These are phyloP conservation scores for Coleophora flavipennella DNA, from an alignment of 2,888 invertebrate species.

Conservation along the genomic window DNA sequence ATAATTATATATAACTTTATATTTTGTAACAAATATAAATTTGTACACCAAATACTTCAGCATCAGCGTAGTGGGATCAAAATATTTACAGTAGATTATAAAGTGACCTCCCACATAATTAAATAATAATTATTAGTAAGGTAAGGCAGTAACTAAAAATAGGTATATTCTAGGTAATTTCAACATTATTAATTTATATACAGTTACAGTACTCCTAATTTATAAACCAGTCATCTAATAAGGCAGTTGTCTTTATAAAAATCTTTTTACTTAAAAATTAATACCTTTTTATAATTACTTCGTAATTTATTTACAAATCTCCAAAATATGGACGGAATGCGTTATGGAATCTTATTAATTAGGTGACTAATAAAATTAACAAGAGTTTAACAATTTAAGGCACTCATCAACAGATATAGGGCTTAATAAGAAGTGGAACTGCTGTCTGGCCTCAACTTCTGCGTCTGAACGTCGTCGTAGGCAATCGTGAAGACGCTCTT, in stretches of 20 bases:
- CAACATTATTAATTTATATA: constrained; percentile 25
- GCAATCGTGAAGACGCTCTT: constrained; percentile 95
- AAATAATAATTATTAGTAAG: too few relatives aligned
- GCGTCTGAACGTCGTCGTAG: constrained; percentile 91
- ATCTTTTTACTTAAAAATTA: constrained; percentile 7
- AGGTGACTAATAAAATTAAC: constrained; percentile 12
- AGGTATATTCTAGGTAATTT: constrained; percentile 21
- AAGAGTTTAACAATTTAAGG: constrained; percentile 28
- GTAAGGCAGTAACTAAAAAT: constrained; percentile 7
- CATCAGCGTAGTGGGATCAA: constrained; percentile 41
- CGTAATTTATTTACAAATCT: constrained; percentile 13
- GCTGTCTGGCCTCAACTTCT: constrained; percentile 85
- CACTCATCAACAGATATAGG: constrained; percentile 28
- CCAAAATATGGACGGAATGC: constrained; percentile 28
- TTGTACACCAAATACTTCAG: constrained; percentile 43
- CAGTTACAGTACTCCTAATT: constrained; percentile 33
- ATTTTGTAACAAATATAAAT: constrained; percentile 72
- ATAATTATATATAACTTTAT: constrained; percentile 59
- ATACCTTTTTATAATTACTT: too few relatives aligned
- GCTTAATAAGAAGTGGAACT: constrained; percentile 77
- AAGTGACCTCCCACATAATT: constrained; percentile 17
- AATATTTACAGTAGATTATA: constrained; percentile 53
- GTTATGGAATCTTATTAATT: constrained; percentile 17
- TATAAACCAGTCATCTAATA: constrained; percentile 53
- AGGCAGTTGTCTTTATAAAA: constrained; percentile 42